phyloP scores from a whole-genome alignment of 1,140 invertebrate genomes.

The Drosophila nannoptera region DNA sequence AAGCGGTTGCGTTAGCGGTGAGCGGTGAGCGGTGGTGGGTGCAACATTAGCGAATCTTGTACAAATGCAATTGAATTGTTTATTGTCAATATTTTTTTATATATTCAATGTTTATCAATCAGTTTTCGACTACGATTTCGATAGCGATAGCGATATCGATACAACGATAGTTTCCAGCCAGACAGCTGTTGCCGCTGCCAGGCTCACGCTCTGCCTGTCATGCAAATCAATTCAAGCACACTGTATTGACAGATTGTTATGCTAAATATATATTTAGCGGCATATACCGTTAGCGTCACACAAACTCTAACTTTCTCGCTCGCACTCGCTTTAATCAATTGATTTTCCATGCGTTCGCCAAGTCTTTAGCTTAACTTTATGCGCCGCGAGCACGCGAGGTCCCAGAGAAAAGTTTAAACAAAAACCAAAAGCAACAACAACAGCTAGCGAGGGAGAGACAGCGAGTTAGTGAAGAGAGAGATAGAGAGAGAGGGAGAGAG shows the following conservation, averaged over 20 bases:
- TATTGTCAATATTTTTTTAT: neutral
- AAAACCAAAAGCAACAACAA: conserved; percentile 3
- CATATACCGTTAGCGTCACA: neutral
- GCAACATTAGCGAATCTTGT: conserved; percentile 36
- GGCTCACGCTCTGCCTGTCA: neutral
- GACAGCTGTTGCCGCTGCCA: neutral
- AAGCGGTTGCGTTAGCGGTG: conserved; percentile 55
- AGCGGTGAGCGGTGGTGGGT: conserved; percentile 39
- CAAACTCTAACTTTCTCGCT: too few relatives aligned
- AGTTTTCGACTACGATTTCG: too few relatives aligned
- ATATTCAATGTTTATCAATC: too few relatives aligned
- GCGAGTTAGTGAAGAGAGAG: too few relatives aligned
- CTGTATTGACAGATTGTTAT: neutral
- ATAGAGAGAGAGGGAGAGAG: neutral
- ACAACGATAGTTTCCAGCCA: too few relatives aligned
- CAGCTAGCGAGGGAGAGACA: too few relatives aligned
- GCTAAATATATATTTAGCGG: neutral
- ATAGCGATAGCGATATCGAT: too few relatives aligned
- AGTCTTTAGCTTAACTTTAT: conserved; percentile 32
- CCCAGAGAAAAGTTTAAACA: conserved; percentile 37
- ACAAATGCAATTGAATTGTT: conserved; percentile 12
- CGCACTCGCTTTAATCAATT: conserved; percentile 22
- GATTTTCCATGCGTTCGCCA: conserved; percentile 23
- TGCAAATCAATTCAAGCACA: neutral
- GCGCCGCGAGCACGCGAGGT: conserved; percentile 32